Percentiles rank a stretch among this genome's conserved stretches.
These are phyloP conservation scores for Epinephelus awoara DNA, from an alignment of 2,797 vertebrate species.

Conservation along the genomic window DNA sequence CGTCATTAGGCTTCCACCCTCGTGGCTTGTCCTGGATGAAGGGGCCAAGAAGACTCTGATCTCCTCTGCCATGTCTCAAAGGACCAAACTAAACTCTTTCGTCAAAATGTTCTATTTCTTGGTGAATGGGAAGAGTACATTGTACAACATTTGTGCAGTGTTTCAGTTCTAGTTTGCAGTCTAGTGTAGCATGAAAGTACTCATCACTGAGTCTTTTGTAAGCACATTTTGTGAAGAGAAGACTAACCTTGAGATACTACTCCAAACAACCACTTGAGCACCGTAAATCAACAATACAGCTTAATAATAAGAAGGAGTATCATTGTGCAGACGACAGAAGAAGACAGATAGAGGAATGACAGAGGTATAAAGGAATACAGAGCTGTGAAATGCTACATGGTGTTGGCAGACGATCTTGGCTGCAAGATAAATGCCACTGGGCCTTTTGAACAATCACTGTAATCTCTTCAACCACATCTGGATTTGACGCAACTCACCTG, in stretches of 20 bases:
- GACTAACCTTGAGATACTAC: conserved; percentile 17
- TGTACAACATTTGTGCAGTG: conserved; percentile 15
- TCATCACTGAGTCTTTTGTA: conserved; percentile 16
- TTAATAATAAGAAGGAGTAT: conserved; percentile 11
- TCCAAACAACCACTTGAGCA: conserved; percentile 21
- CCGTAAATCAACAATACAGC: not conserved
- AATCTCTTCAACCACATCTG: conserved; percentile 55
- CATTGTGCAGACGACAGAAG: conserved; percentile 6
- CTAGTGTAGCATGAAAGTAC: conserved; percentile 24
- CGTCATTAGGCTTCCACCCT: conserved; percentile 69
- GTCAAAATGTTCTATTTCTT: conserved; percentile 39
- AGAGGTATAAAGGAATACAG: conserved; percentile 11
- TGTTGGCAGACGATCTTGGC: conserved; percentile 13
- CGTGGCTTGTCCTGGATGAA: conserved; percentile 46
- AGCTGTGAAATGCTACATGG: conserved; percentile 10
- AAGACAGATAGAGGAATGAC: conserved; percentile 2
- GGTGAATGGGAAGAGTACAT: conserved; percentile 19
- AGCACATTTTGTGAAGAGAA: conserved; percentile 36
- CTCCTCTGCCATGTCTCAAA: conserved; percentile 45
- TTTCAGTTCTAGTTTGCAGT: conserved; percentile 3
- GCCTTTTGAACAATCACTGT: conserved; percentile 3
- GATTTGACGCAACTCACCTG: conserved; percentile 85
- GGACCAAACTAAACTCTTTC: conserved; percentile 44
- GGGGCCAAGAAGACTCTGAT: conserved; percentile 49
- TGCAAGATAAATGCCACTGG: conserved; percentile 2